These are phyloP conservation scores for Lanistes nyassanus DNA, from an alignment of 1,140 invertebrate genomes.

Conservation along the genomic window DNA sequence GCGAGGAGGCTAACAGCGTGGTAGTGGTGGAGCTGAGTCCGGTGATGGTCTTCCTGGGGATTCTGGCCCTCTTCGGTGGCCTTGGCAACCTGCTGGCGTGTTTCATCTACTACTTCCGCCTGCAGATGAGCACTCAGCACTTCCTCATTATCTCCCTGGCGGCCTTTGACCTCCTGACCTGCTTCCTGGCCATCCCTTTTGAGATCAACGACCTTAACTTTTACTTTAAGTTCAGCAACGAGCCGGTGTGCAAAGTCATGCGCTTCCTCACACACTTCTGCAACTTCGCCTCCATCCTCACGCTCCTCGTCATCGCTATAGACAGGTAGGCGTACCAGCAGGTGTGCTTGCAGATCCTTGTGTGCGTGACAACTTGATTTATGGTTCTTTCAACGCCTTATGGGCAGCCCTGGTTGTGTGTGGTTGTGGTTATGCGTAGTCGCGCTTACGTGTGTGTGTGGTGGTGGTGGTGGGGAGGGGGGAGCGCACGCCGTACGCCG, in stretches of 20 bases:
- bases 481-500: no score
- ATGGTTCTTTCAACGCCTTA: no score
- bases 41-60: constrained; percentile 36
- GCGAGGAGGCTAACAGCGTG: constrained; percentile 33
- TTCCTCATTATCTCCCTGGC: constrained; percentile 43
- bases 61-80: constrained; percentile 42
- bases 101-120: constrained; percentile 38
- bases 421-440: no score
- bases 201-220: constrained; percentile 40
- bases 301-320: constrained; percentile 36
- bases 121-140: constrained; percentile 38
- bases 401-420: no score
- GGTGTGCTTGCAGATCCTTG: no score
- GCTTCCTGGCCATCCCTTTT: constrained; percentile 36
- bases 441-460: no score
- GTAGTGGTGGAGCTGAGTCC: constrained; percentile 31
- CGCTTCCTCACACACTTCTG: constrained; percentile 28
- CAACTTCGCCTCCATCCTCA: constrained; percentile 32
- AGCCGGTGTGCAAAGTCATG: constrained; percentile 27
- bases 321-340: constrained; percentile 28
- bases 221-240: constrained; percentile 33
- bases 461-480: no score
- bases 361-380: no score
- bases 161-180: constrained; percentile 50
- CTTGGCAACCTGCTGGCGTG: constrained; percentile 45